phyloP scores from a whole-genome alignment of 1,140 invertebrate species.

The Trissolcus basalis region DNA sequence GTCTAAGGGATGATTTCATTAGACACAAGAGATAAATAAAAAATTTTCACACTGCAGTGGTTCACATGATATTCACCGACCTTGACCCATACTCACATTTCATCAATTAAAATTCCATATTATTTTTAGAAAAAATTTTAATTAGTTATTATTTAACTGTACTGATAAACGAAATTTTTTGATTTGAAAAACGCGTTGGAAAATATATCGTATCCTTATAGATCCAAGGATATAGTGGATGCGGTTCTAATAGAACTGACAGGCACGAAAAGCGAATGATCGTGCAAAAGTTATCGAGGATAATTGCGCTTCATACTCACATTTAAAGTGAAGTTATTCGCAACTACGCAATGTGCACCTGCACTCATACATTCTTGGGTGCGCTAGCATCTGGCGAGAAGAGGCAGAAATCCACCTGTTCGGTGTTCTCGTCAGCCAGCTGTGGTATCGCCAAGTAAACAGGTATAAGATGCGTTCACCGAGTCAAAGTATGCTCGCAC shows the following conservation, averaged over 20 bases:
- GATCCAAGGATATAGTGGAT: neutral
- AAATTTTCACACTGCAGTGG: too few relatives aligned
- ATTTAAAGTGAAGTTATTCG: conserved; percentile 47
- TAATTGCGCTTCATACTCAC: conserved; percentile 39
- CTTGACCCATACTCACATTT: too few relatives aligned
- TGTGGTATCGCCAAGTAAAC: conserved; percentile 53
- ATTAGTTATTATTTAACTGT: too few relatives aligned
- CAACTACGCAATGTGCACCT: conserved; percentile 55
- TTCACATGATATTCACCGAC: too few relatives aligned
- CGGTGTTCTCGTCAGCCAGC: conserved; percentile 55
- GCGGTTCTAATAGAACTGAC: conserved; percentile 7
- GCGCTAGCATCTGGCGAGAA: conserved; percentile 57
- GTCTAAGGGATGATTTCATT: neutral
- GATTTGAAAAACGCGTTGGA: too few relatives aligned
- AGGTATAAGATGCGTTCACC: conserved; percentile 54
- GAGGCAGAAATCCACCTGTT: conserved; percentile 59
- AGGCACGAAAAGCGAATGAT: conserved; percentile 23
- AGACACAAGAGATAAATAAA: too few relatives aligned
- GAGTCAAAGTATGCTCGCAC: conserved; percentile 36
- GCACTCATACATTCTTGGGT: conserved; percentile 54
- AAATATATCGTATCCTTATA: neutral
- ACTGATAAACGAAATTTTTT: too few relatives aligned
- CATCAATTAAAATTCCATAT: too few relatives aligned
- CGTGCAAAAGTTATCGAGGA: conserved; percentile 33
- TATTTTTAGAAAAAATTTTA: too few relatives aligned